A percentile compares a stretch with the other conserved stretches of the same genome.
Evolutionary conservation across 2,113 vertebrate species (phyloP).

Genomic region (Naja naja): DNA sequence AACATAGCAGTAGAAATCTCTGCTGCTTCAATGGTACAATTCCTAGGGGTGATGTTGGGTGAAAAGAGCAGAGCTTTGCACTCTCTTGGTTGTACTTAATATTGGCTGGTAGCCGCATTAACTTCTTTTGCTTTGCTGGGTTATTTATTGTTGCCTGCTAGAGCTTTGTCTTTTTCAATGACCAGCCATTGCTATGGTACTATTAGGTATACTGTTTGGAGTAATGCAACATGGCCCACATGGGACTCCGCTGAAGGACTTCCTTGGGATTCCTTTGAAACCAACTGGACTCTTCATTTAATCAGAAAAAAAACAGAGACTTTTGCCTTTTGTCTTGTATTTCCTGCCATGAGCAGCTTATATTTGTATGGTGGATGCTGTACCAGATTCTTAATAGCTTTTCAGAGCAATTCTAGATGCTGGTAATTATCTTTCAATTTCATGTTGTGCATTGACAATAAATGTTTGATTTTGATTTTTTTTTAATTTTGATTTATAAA

Average conservation of each 20-base stretch:
- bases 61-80: not conserved
- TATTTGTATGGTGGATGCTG: not conserved
- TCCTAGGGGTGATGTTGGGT: not conserved
- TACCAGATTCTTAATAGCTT: not conserved
- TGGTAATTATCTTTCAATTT: not conserved
- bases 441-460: no score
- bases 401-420: not conserved
- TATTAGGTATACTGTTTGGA: not conserved
- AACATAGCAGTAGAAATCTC: not conserved
- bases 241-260: not conserved
- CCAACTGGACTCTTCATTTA: not conserved
- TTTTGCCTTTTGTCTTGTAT: not conserved
- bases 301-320: not conserved
- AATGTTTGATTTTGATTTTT: no score
- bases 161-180: not conserved
- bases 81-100: not conserved
- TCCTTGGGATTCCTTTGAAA: not conserved
- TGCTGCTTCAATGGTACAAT: not conserved
- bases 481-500: no score
- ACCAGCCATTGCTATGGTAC: not conserved
- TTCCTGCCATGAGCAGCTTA: not conserved
- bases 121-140: not conserved
- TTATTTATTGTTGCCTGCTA: not conserved
- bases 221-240: not conserved
- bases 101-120: not conserved